Evolutionary conservation across 2,888 invertebrate species (phyloP), one percentile per base, ranked within the genome.

Genomic region (Thelaira solivaga): DNA sequence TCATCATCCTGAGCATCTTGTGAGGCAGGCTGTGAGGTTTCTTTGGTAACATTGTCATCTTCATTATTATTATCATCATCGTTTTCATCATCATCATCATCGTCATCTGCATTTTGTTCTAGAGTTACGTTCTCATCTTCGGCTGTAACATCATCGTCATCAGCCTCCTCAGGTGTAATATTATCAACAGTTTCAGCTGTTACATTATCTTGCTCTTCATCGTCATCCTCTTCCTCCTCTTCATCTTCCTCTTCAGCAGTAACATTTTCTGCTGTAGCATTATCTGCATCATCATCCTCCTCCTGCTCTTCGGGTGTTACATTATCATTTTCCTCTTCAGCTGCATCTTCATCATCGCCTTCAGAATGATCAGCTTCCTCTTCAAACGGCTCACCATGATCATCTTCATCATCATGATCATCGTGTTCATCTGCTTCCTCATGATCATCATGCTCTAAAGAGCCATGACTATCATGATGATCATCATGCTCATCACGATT

Each of bases 101-200:
- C 88, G 11, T 85, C 84, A 87, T 29, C 88, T 57, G 83, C 83
- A 5, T 75, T 59, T 22, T 72, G 36, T 45, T 84, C 85, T 13
- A 86, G 84, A 2, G 86, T 82, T n/a, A 86, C 85, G 34, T 81
- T 81, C n/a, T 82, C 88, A 7, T 89, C 88, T 22, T 88, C 88
- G 18, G 85, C 85, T 39, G 89, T 90, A 80, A 91, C 91, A 34
- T 85, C 82, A 18, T 87, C 82, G 45, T 87, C 85, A 36, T 85
- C 83, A 29, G 80, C 83, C 20, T 87, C 83, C 47, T 86, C 84
- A 4, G 81, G 83, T 47, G 86, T 84, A n/a, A 85, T 85, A 34
- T 87, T 84, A 10, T 86, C 86, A 41, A 87, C 85, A 47, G 86
- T 82, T 55, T 83, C 82, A 59, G 87, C 84, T 39, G 86, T 82